These are phyloP conservation scores for Notocelia uddmanniana DNA, from an alignment of 2,888 invertebrate species.

Conservation along the genomic window DNA sequence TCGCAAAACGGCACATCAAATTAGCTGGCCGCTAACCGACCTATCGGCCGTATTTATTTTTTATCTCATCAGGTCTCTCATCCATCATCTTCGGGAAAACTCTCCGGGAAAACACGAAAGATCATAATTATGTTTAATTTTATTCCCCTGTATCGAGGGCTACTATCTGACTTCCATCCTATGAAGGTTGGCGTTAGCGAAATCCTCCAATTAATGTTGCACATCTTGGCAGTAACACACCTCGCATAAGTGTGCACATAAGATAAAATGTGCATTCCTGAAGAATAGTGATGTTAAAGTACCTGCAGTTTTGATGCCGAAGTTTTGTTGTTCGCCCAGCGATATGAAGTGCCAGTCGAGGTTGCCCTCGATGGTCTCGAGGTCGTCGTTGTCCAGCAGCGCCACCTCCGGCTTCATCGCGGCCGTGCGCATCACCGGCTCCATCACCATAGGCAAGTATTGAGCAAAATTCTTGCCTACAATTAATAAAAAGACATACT, in stretches of 20 bases:
- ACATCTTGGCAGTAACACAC: conserved; percentile 77
- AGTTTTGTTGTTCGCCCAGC: conserved; percentile 97
- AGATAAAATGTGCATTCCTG: conserved; percentile 61
- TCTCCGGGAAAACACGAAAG: no score
- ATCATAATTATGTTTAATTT: neutral
- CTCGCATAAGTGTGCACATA: conserved; percentile 71
- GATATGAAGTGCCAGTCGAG: conserved; percentile 98
- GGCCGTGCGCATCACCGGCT: conserved; percentile 96
- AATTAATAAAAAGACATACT: conserved; percentile 15
- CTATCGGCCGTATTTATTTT: no score
- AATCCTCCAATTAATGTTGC: conserved; percentile 75
- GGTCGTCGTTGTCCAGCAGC: conserved; percentile 93
- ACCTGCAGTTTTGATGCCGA: conserved; percentile 96
- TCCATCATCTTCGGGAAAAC: no score
- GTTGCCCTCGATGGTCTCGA: conserved; percentile 93
- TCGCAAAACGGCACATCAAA: no score
- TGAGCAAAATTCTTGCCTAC: conserved; percentile 93
- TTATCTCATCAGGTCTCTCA: no score
- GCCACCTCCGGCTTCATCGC: conserved; percentile 97
- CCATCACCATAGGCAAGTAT: conserved; percentile 98
- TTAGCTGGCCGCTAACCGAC: no score
- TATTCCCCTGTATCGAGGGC: conserved; percentile 56
- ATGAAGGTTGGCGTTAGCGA: conserved; percentile 80
- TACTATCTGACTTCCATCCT: conserved; percentile 83
- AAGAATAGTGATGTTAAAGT: conserved; percentile 43